These are phyloP conservation scores for Anorthoa munda DNA, from an alignment of 2,888 invertebrate species.

Conservation along the genomic window DNA sequence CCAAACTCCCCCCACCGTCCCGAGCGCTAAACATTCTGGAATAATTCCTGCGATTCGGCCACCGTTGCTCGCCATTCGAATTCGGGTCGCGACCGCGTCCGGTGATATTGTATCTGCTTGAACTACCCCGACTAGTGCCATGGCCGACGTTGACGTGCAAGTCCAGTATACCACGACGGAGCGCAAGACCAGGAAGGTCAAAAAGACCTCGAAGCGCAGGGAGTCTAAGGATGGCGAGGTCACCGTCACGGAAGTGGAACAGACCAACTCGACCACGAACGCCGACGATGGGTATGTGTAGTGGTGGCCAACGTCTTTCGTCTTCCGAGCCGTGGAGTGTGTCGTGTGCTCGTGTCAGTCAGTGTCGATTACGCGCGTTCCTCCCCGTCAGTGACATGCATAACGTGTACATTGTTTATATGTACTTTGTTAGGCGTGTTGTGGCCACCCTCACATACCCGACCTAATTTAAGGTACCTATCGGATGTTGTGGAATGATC, in stretches of 20 bases:
- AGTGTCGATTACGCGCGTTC: constrained; percentile 81
- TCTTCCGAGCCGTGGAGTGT: constrained; percentile 78
- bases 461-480: constrained; percentile 89
- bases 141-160: constrained; percentile 98
- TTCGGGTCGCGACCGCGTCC: constrained; percentile 91
- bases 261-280: constrained; percentile 92
- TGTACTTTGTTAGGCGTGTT: constrained; percentile 72
- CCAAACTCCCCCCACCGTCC: constrained; percentile 89
- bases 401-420: constrained; percentile 65
- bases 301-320: constrained; percentile 89
- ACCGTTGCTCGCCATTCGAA: constrained; percentile 90
- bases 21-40: constrained; percentile 89
- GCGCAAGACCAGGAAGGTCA: constrained; percentile 97
- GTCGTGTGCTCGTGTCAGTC: constrained; percentile 73
- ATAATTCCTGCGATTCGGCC: constrained; percentile 90
- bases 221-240: constrained; percentile 94
- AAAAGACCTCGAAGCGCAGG: constrained; percentile 95
- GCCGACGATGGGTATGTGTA: constrained; percentile 96
- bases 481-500: constrained; percentile 60
- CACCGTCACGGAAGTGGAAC: constrained; percentile 95
- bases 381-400: constrained; percentile 77
- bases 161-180: constrained; percentile 96
- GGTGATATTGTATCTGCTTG: constrained; percentile 84
- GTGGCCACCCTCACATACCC: constrained; percentile 91
- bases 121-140: constrained; percentile 84